Evolutionary conservation across 2,113 vertebrate genomes (phyloP), one percentile per base, ranked within the genome.

Genomic region (Pangasianodon gigas): DNA sequence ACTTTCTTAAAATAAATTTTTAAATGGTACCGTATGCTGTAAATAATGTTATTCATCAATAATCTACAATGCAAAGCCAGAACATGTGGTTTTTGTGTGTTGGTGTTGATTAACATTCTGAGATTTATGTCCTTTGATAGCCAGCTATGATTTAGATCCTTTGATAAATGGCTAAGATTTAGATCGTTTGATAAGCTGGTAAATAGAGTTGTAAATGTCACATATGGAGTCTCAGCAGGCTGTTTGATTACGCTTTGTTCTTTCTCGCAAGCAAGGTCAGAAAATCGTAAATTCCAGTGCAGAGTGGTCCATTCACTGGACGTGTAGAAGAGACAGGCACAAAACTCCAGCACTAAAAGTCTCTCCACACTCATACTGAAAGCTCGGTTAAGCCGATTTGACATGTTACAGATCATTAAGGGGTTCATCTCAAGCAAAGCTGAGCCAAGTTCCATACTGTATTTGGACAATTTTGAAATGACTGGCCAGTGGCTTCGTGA

Each of bases 171-270:
- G 74, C 41, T 75, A 19, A 1, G 77, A 80, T 80, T 71, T 32
- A 24, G 41, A 67, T 32, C 60, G n/a, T 85, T 69, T 86, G n/a
- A 86, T 71, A 86, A 37, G 51, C 26, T 37, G 29, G 85, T 74
- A 21, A 52, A 81, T 19, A 71, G 51, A 41, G 67, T 74, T 74
- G 51, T 86, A 74, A 86, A 56, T 5, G n/a, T 54, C 67, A 52
- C 67, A 71, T 11, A 56, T 26, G 51, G 51, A 56, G 85, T 32
- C 29, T 71, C 29, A 51, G 19, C 48, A 79, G 54, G 26, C 37
- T 41, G 56, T 32, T 52, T 37, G 24, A 77, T 87, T 77, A 77
- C 26, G 44, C 16, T 46, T 60, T 46, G 74, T 62, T 58, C 1
- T 79, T 21, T 60, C 37, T 46, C 52, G 32, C 26, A 24, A 19